Evolutionary conservation across 2,113 vertebrate genomes (phyloP).

Genomic region (Melanerpes aurifrons): DNA sequence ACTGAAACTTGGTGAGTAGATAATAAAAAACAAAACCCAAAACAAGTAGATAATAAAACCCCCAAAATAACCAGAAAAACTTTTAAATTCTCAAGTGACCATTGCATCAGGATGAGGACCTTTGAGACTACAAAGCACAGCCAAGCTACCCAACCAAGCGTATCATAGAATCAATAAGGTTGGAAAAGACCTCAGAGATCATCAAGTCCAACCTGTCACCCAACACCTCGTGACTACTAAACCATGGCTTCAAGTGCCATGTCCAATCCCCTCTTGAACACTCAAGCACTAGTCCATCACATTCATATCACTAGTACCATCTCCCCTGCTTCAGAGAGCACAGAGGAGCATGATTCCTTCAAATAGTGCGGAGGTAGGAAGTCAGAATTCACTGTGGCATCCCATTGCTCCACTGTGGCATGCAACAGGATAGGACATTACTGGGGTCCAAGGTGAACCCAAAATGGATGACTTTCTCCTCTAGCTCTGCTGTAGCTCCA

Average conservation of each 20-base stretch:
- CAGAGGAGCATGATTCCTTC: background rate
- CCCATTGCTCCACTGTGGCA: background rate
- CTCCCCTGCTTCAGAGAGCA: background rate
- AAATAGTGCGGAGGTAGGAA: background rate
- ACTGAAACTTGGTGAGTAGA: background rate
- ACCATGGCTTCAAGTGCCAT: no score
- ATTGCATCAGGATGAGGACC: background rate
- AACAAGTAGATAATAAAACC: background rate
- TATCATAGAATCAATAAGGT: no score
- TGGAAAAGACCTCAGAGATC: no score
- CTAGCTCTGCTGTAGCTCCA: background rate
- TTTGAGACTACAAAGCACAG: background rate
- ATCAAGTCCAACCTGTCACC: no score
- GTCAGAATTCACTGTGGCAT: background rate
- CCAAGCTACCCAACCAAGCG: background rate
- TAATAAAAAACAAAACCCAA: no score
- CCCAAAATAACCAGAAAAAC: background rate
- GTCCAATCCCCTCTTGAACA: no score
- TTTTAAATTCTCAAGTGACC: background rate
- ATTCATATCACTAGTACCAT: background rate
- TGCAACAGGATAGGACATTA: background rate
- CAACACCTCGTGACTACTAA: no score
- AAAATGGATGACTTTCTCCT: background rate
- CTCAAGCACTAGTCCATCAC: no score
- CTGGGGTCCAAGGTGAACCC: background rate